Conservation (phyloP, 2,113 vertebrate genomes). For the Ammospiza caudacuta region DNA sequence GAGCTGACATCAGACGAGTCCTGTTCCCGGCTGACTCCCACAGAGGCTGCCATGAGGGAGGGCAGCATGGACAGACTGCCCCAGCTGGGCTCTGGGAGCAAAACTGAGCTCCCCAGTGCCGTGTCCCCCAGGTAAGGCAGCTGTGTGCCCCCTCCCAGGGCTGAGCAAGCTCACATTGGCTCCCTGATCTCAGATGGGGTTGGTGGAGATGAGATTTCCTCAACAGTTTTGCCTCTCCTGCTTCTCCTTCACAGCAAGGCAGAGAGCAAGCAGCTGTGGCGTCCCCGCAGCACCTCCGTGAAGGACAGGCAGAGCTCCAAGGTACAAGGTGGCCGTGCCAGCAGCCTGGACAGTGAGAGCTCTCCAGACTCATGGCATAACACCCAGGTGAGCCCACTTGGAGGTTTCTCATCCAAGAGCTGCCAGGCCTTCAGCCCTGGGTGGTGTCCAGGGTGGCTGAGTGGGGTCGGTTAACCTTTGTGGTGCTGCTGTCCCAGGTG, state of each 20-base stretch:
- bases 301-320: slow-evolving; percentile 92
- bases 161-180: not conserved
- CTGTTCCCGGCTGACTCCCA: not conserved
- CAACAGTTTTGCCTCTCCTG: not conserved
- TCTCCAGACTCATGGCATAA: slow-evolving; percentile 89
- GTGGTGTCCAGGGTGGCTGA: fast-evolving
- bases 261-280: slow-evolving; percentile 88
- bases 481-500: slow-evolving; percentile 65
- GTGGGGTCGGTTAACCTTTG: not conserved
- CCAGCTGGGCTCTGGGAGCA: slow-evolving; percentile 38
- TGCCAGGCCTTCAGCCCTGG: not conserved
- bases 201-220: not conserved
- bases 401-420: not conserved
- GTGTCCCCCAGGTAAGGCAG: slow-evolving; percentile 63
- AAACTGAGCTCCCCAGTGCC: slow-evolving; percentile 32
- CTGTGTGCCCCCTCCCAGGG: not conserved
- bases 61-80: slow-evolving; percentile 48
- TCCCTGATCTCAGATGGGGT: not conserved
- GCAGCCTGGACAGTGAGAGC: slow-evolving; percentile 95
- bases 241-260: slow-evolving; percentile 73
- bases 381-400: slow-evolving; percentile 81
- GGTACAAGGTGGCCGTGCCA: slow-evolving; percentile 89
- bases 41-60: slow-evolving; percentile 40
- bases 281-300: slow-evolving; percentile 94
- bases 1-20: slow-evolving; percentile 43